Percentiles rank a stretch among this genome's conserved stretches.
phyloP scores from a whole-genome alignment of 2,888 invertebrate genomes.

The Cecidostiba fungosa region DNA sequence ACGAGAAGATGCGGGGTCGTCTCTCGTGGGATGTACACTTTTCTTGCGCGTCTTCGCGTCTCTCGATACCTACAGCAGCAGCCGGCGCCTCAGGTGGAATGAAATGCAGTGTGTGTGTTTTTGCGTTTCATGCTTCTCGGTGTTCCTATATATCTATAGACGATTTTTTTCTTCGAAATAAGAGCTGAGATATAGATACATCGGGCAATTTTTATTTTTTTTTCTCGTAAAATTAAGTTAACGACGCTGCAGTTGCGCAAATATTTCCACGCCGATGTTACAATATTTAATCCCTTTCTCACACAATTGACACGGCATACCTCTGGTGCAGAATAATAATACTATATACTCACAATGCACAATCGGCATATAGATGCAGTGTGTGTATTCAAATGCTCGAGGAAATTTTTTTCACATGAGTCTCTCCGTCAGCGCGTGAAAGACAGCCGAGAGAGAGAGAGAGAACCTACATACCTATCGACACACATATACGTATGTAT shows the following conservation, averaged over 20 bases:
- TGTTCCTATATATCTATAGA: not conserved
- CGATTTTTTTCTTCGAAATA: too few species aligned
- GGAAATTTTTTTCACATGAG: constrained; percentile 44
- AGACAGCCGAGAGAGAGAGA: not conserved
- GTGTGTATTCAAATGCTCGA: constrained; percentile 15
- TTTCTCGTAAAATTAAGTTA: constrained; percentile 1
- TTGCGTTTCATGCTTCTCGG: not conserved
- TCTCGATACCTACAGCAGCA: not conserved
- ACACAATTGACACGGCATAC: not conserved
- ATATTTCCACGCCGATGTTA: constrained; percentile 21
- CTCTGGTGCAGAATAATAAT: not conserved
- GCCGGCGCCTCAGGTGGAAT: constrained; percentile 35
- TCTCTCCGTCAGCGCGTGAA: constrained; percentile 9
- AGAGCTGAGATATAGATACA: too few species aligned
- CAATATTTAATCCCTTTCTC: not conserved
- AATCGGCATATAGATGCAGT: not conserved
- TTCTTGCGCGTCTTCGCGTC: constrained; percentile 1
- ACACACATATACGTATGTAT: not conserved
- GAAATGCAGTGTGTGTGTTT: constrained; percentile 23
- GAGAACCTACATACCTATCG: not conserved
- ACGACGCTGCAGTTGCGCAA: constrained; percentile 17
- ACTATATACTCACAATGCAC: constrained; percentile 1
- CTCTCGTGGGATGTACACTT: constrained; percentile 39
- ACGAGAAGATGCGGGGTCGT: constrained; percentile 9
- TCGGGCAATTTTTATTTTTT: not conserved